Percentiles rank a stretch among this genome's conserved stretches.
phyloP scores from a whole-genome alignment of 1,140 invertebrate species.

The Gyrodactylus bullatarudis region DNA sequence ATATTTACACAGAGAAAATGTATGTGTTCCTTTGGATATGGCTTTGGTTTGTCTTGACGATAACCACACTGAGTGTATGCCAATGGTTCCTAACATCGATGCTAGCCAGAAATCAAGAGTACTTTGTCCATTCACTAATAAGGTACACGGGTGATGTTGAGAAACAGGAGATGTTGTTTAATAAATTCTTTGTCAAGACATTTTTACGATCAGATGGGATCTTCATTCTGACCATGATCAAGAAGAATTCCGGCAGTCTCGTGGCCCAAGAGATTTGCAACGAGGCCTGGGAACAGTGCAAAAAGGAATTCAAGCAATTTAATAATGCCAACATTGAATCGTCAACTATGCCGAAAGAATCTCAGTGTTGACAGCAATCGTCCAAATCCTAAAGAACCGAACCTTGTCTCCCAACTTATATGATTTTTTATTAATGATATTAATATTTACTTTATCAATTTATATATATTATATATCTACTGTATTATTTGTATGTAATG shows the following conservation, averaged over 20 bases:
- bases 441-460: no score
- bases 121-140: background rate
- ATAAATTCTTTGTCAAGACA: background rate
- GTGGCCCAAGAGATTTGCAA: background rate
- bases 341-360: no score
- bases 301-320: no score
- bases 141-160: background rate
- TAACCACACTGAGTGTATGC: background rate
- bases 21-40: slow-evolving; percentile 2
- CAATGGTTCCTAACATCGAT: background rate
- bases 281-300: background rate
- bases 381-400: no score
- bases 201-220: background rate
- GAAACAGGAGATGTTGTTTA: background rate
- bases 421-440: no score
- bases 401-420: no score
- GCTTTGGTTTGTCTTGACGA: background rate
- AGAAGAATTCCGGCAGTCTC: background rate
- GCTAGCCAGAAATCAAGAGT: background rate
- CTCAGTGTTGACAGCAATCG: no score
- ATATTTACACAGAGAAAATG: background rate
- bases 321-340: no score
- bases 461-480: no score
- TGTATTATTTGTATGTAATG: no score
- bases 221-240: background rate